phyloP scores from a whole-genome alignment of 2,888 invertebrate genomes.

The Cephalotes varians region DNA sequence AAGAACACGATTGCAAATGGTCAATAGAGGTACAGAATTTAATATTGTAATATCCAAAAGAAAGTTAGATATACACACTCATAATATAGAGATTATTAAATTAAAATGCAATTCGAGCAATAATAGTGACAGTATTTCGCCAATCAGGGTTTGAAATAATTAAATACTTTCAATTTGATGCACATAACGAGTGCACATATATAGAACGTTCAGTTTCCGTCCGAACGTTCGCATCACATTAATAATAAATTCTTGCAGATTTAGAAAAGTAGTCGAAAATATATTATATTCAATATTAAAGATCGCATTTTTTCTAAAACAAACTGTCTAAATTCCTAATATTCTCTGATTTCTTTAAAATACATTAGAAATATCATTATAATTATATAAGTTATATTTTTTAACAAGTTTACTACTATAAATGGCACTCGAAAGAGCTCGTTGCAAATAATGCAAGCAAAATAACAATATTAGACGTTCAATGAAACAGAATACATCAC shows the following conservation, averaged over 20 bases:
- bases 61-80: neutral
- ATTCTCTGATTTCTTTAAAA: neutral
- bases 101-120: constrained; percentile 20
- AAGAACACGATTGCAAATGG: neutral
- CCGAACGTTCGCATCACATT: neutral
- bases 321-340: neutral
- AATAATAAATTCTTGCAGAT: neutral
- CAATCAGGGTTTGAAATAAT: constrained; percentile 22
- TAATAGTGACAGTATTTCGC: neutral
- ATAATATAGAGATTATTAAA: constrained; percentile 21
- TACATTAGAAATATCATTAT: neutral
- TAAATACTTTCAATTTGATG: constrained; percentile 13
- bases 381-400: constrained; percentile 16
- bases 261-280: neutral
- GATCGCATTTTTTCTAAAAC: neutral
- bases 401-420: no score
- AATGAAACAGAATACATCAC: neutral
- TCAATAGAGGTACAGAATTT: neutral
- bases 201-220: neutral
- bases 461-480: neutral
- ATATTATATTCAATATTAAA: neutral
- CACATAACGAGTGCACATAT: neutral
- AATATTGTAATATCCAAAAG: constrained; percentile 1
- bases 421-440: neutral
- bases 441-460: neutral